Percentiles rank a stretch among this genome's conserved stretches.
phyloP scores from a whole-genome alignment of 2,113 vertebrate species.

The Pterocles burchelli region DNA sequence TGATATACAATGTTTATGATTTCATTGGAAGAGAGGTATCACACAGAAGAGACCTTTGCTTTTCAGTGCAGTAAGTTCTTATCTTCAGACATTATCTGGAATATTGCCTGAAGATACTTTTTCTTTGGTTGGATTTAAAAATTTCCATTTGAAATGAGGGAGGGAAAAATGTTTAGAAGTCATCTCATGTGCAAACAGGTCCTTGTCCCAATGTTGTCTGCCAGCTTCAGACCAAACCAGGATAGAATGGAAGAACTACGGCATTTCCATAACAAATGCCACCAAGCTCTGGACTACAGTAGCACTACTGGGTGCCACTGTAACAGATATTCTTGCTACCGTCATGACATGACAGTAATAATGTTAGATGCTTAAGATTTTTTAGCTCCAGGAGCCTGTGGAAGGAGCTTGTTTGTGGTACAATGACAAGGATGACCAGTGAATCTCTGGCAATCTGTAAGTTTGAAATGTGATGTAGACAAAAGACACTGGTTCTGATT shows the following conservation, averaged over 20 bases:
- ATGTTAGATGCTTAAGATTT: not conserved
- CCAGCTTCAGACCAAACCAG: not conserved
- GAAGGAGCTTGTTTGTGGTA: not conserved
- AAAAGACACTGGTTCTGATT: not conserved
- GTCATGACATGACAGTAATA: not conserved
- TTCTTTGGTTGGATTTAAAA: not conserved
- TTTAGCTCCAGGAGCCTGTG: not conserved
- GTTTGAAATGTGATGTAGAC: not conserved
- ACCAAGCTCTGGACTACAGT: not conserved
- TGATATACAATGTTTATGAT: not conserved
- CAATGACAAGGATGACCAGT: not conserved
- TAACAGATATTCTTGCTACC: not conserved
- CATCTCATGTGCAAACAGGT: not conserved
- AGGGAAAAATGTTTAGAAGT: not conserved
- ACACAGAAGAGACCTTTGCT: not conserved
- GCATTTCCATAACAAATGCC: not conserved
- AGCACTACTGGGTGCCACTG: not conserved
- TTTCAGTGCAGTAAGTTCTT: not conserved
- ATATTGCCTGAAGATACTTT: not conserved
- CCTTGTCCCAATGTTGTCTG: rapidly evolving
- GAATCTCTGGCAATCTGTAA: not conserved
- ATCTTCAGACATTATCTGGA: not conserved
- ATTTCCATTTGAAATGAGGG: not conserved
- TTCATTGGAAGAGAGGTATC: not conserved
- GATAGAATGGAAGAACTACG: not conserved